Conservation (phyloP, 2,888 invertebrate genomes). For the Myopa tessellatipennis region DNA sequence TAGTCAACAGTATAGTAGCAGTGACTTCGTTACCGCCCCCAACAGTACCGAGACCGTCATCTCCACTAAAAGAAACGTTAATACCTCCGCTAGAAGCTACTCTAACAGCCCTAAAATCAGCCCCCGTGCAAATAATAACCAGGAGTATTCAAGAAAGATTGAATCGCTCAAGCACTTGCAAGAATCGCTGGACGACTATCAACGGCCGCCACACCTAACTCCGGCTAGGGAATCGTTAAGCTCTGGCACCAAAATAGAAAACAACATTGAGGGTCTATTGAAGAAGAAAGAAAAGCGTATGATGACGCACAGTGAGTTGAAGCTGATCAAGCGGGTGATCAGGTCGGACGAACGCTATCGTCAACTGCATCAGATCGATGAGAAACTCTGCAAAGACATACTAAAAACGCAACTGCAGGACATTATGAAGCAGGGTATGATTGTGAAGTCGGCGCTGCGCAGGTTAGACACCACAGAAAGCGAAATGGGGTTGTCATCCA, state of each 20-base stretch:
- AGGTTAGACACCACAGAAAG: conserved; percentile 41
- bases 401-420: conserved; percentile 51
- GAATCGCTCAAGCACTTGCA: conserved; percentile 16
- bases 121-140: background rate
- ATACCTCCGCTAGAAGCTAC: background rate
- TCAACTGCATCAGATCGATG: conserved; percentile 48
- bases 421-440: conserved; percentile 52
- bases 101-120: background rate
- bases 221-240: conserved; percentile 33
- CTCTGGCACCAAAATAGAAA: conserved; percentile 44
- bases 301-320: conserved; percentile 49
- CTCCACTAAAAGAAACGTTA: background rate
- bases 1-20: background rate
- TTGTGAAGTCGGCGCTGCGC: conserved; percentile 50
- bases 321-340: conserved; percentile 51
- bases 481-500: conserved; percentile 23
- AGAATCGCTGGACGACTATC: conserved; percentile 43
- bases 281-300: conserved; percentile 41
- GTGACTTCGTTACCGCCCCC: background rate
- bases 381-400: conserved; percentile 53
- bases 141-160: too few relatives aligned
- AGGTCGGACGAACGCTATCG: conserved; percentile 52
- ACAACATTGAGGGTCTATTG: conserved; percentile 49
- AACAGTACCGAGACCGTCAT: background rate
- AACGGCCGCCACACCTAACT: conserved; percentile 46